Evolutionary conservation across 2,888 invertebrate species (phyloP).

Genomic region (Tillus elongatus): DNA sequence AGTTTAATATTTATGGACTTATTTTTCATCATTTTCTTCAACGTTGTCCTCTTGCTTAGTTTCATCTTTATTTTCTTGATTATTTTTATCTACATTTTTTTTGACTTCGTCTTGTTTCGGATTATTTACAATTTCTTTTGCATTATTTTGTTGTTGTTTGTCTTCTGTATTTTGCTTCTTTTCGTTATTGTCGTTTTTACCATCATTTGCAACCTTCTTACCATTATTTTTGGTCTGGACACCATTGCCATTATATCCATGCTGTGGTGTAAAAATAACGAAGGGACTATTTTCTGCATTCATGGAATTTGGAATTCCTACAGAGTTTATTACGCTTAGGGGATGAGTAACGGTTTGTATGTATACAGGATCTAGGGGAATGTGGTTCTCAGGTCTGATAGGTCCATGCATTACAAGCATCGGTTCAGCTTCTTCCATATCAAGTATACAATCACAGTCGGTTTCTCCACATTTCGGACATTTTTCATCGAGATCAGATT

Average conservation of each 20-base stretch:
- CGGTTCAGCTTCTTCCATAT: conserved; percentile 30
- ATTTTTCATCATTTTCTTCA: too few species aligned
- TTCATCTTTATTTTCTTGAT: too few species aligned
- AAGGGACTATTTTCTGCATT: too few species aligned
- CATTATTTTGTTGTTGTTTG: neutral
- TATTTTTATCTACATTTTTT: too few species aligned
- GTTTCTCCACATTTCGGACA: conserved; percentile 65
- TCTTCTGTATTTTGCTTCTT: too few species aligned
- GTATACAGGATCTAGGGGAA: conserved; percentile 14
- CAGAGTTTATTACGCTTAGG: conserved; percentile 1
- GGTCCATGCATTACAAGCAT: conserved; percentile 30
- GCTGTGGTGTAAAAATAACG: too few species aligned
- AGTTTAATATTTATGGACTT: too few species aligned
- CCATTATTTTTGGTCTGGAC: too few species aligned
- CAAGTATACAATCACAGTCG: conserved; percentile 60
- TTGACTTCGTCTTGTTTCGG: neutral
- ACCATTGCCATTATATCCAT: too few species aligned
- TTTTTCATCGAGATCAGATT: conserved; percentile 62
- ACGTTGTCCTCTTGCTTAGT: too few species aligned
- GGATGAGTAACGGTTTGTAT: conserved; percentile 11
- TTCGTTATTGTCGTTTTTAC: too few species aligned
- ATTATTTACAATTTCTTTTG: neutral
- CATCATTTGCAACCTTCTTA: too few species aligned
- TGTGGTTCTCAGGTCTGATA: conserved; percentile 10
- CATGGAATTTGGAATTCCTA: neutral